These are phyloP conservation scores for Microtus oregoni DNA, from an alignment of 2,113 vertebrate species.

Conservation along the genomic window DNA sequence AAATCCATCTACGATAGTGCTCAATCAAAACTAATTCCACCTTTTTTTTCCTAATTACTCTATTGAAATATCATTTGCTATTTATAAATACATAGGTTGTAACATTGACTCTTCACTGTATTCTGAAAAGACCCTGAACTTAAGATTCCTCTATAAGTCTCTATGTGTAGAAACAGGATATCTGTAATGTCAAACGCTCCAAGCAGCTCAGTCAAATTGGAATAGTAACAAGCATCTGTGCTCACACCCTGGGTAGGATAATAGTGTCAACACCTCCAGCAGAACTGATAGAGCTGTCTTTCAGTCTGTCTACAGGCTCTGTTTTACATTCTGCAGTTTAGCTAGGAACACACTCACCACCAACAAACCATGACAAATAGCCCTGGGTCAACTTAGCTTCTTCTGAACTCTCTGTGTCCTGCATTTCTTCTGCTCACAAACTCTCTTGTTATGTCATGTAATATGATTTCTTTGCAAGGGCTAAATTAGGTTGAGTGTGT, in stretches of 20 bases:
- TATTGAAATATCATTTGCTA: background rate
- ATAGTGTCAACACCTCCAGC: conserved; percentile 71
- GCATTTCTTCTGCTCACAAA: conserved; percentile 51
- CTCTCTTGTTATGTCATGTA: conserved; percentile 36
- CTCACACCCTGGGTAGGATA: conserved; percentile 71
- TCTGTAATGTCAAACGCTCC: conserved; percentile 76
- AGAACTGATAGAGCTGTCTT: conserved; percentile 66
- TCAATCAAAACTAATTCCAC: conserved; percentile 26
- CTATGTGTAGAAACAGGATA: conserved; percentile 43
- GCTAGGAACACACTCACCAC: conserved; percentile 57
- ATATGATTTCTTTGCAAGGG: conserved; percentile 32
- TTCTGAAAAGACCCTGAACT: conserved; percentile 51
- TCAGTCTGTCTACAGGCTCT: conserved; percentile 77
- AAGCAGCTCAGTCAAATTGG: conserved; percentile 67
- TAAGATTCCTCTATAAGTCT: conserved; percentile 47
- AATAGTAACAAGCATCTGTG: conserved; percentile 77
- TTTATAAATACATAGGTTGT: background rate
- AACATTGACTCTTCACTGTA: background rate
- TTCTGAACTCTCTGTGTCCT: conserved; percentile 31
- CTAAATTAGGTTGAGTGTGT: conserved; percentile 33
- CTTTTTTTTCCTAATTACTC: background rate
- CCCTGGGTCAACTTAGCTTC: conserved; percentile 66
- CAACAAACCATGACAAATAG: conserved; percentile 59
- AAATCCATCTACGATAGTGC: background rate
- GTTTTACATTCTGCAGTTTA: conserved; percentile 71